Percentiles rank a stretch among this genome's conserved stretches.
These are phyloP conservation scores for Torymus auratus DNA, from an alignment of 2,888 invertebrate species.

Conservation along the genomic window DNA sequence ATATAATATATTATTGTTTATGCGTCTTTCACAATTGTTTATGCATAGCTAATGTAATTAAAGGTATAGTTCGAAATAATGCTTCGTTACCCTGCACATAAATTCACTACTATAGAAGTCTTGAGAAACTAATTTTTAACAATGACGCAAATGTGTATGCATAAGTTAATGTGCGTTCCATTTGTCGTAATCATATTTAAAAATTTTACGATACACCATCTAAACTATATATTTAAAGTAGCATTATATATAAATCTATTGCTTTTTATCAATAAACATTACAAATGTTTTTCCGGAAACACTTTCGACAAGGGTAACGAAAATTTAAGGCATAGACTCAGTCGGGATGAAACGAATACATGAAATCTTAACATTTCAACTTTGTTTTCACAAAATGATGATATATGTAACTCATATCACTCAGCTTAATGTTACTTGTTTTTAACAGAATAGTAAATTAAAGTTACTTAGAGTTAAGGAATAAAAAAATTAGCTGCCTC, in stretches of 20 bases:
- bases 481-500: slow-evolving; percentile 12
- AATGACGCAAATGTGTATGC: neutral
- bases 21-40: neutral
- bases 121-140: slow-evolving; percentile 1
- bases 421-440: too few relatives aligned
- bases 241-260: slow-evolving; percentile 6
- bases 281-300: neutral
- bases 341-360: too few relatives aligned
- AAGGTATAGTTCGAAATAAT: neutral
- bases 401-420: too few relatives aligned
- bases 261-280: neutral
- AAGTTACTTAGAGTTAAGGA: slow-evolving; percentile 12
- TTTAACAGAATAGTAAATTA: too few relatives aligned
- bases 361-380: too few relatives aligned
- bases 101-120: neutral
- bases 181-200: slow-evolving; percentile 11
- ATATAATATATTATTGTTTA: neutral
- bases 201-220: slow-evolving; percentile 13
- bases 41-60: neutral
- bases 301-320: slow-evolving; percentile 13
- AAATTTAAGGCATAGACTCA: neutral
- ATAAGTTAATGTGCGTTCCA: slow-evolving; percentile 13
- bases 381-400: too few relatives aligned
- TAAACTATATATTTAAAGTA: slow-evolving; percentile 18
- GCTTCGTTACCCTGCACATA: too few relatives aligned